These are phyloP conservation scores for Nysson spinosus DNA, from an alignment of 2,888 invertebrate species.

Conservation along the genomic window DNA sequence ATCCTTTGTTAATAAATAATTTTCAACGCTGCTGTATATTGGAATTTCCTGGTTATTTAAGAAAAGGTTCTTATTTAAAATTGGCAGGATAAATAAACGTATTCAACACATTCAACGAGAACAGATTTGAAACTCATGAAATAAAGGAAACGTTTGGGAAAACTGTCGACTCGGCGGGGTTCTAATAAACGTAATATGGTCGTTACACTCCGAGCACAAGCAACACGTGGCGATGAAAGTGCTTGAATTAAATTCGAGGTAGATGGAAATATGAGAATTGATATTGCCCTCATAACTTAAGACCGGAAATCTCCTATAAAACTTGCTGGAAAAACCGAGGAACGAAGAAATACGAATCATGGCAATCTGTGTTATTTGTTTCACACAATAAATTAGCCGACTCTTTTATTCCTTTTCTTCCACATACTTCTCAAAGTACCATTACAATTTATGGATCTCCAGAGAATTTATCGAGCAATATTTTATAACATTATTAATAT, in stretches of 20 bases:
- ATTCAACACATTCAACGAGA: background rate
- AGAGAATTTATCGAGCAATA: too few species aligned
- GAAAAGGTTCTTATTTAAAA: too few species aligned
- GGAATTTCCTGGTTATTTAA: too few species aligned
- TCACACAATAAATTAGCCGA: too few species aligned
- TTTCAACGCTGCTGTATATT: too few species aligned
- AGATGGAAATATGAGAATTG: slow-evolving; percentile 34
- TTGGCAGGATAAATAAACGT: too few species aligned
- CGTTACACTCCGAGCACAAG: slow-evolving; percentile 11
- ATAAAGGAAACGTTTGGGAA: slow-evolving; percentile 10
- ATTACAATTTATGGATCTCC: too few species aligned
- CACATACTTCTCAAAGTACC: too few species aligned
- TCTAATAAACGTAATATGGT: slow-evolving; percentile 29
- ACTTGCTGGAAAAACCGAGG: slow-evolving; percentile 9
- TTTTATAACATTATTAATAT: too few species aligned
- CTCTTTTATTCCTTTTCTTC: too few species aligned
- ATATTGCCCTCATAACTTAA: slow-evolving; percentile 21
- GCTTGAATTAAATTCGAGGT: slow-evolving; percentile 31
- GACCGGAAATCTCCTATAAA: background rate
- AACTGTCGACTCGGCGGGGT: slow-evolving; percentile 15
- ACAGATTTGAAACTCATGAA: background rate
- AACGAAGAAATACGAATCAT: slow-evolving; percentile 1
- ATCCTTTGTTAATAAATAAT: too few species aligned
- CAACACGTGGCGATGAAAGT: slow-evolving; percentile 22
- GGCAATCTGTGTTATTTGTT: too few species aligned